Conservation (phyloP, 2,797 vertebrate species). For the Enteromius afrohamiltoni region DNA sequence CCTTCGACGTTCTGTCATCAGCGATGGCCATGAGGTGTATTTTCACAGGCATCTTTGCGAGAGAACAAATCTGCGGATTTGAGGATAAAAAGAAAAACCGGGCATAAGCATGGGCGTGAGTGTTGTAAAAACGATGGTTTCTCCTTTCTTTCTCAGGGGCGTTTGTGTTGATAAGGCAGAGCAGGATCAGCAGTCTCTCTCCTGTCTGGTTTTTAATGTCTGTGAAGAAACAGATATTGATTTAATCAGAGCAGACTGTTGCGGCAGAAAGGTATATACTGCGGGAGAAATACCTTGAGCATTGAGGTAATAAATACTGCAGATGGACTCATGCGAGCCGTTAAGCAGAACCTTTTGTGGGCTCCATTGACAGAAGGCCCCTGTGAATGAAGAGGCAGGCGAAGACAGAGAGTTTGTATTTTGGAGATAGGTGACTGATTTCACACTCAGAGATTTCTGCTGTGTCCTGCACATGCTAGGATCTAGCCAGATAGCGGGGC, state of each 20-base stretch:
- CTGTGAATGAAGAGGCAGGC: conserved; percentile 53
- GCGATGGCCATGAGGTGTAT: not conserved
- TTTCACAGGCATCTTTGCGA: not conserved
- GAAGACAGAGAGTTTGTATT: conserved; percentile 53
- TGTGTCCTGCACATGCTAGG: conserved; percentile 48
- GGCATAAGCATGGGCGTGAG: conserved; percentile 34
- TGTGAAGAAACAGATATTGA: conserved; percentile 71
- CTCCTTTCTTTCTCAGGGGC: conserved; percentile 51
- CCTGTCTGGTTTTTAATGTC: conserved; percentile 62
- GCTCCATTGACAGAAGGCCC: conserved; percentile 67
- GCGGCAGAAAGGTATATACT: conserved; percentile 65
- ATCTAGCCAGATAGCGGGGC: conserved; percentile 53
- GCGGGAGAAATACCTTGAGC: conserved; percentile 43
- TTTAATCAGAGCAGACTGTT: conserved; percentile 74
- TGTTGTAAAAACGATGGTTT: conserved; percentile 49
- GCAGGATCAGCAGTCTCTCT: conserved; percentile 56
- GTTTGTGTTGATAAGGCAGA: conserved; percentile 57
- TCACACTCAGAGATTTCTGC: conserved; percentile 51
- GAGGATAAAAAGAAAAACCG: conserved; percentile 25
- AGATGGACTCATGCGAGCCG: conserved; percentile 67
- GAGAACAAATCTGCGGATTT: conserved; percentile 35
- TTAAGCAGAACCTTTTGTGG: conserved; percentile 70
- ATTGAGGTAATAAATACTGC: conserved; percentile 60
- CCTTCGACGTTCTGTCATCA: conserved; percentile 21
- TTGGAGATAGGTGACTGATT: conserved; percentile 62